These are phyloP conservation scores for Octomys mimax DNA, from an alignment of 2,797 vertebrate genomes.

Conservation along the genomic window DNA sequence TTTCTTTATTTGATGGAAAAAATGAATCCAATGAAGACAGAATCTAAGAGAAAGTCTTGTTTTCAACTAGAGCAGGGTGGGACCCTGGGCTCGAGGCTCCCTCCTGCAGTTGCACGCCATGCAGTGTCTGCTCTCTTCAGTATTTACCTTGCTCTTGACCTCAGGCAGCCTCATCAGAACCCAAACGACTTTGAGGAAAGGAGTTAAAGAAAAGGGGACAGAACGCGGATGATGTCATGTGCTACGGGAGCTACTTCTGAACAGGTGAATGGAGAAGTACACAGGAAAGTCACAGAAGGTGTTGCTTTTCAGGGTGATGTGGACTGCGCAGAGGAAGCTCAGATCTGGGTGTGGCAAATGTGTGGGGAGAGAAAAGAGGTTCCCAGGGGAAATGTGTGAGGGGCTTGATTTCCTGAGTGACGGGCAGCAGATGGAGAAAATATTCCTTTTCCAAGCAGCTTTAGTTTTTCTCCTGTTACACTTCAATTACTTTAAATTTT, in stretches of 20 bases:
- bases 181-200: constrained; percentile 1
- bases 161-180: background rate
- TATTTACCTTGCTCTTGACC: background rate
- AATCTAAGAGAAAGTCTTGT: background rate
- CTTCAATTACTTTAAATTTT: background rate
- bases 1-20: background rate
- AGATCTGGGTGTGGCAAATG: background rate
- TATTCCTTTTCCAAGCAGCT: background rate
- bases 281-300: background rate
- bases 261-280: background rate
- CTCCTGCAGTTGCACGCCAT: accelerated
- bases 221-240: background rate
- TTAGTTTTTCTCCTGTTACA: background rate
- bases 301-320: background rate
- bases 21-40: background rate
- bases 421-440: background rate
- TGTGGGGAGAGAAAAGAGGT: background rate
- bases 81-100: background rate
- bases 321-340: background rate
- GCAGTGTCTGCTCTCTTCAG: background rate
- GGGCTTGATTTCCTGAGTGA: background rate
- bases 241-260: background rate
- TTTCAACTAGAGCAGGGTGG: background rate
- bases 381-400: background rate
- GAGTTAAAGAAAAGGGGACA: background rate